These are phyloP conservation scores for Penelope pileata DNA, from an alignment of 2,113 vertebrate species.

Conservation along the genomic window DNA sequence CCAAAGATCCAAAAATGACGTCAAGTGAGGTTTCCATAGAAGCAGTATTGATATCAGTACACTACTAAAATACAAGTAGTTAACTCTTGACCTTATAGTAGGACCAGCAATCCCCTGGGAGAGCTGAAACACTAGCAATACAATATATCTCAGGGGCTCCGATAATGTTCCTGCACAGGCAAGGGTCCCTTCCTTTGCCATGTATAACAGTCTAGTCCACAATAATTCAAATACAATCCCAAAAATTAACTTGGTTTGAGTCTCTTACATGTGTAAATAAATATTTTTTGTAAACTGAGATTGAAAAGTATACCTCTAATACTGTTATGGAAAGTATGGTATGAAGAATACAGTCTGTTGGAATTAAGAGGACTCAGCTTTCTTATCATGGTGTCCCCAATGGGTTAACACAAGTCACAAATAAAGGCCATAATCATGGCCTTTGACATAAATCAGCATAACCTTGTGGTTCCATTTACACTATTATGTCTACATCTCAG, in stretches of 20 bases:
- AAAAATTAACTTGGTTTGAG: slow-evolving; percentile 65
- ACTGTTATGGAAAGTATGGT: neutral
- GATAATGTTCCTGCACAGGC: slow-evolving; percentile 53
- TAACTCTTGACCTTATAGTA: slow-evolving; percentile 84
- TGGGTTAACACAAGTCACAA: neutral
- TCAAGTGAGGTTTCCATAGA: slow-evolving; percentile 84
- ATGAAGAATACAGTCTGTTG: neutral
- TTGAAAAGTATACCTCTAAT: neutral
- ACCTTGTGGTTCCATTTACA: neutral
- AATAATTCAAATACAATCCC: slow-evolving; percentile 56
- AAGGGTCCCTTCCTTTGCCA: slow-evolving; percentile 55
- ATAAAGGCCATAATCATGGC: neutral
- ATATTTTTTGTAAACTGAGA: neutral
- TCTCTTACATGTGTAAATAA: slow-evolving; percentile 66
- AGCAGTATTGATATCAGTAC: slow-evolving; percentile 81
- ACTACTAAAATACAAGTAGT: slow-evolving; percentile 84
- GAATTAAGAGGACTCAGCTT: neutral
- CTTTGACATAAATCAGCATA: neutral
- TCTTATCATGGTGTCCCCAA: neutral
- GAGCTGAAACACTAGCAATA: slow-evolving; percentile 70
- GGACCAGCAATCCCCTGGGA: slow-evolving; percentile 75
- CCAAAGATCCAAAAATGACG: slow-evolving; percentile 82
- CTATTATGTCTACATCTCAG: neutral
- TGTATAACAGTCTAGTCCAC: slow-evolving; percentile 61
- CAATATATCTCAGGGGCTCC: slow-evolving; percentile 74